Base-by-base conservation (phyloP, 2,888 invertebrate species). In the Altica lythri region DNA sequence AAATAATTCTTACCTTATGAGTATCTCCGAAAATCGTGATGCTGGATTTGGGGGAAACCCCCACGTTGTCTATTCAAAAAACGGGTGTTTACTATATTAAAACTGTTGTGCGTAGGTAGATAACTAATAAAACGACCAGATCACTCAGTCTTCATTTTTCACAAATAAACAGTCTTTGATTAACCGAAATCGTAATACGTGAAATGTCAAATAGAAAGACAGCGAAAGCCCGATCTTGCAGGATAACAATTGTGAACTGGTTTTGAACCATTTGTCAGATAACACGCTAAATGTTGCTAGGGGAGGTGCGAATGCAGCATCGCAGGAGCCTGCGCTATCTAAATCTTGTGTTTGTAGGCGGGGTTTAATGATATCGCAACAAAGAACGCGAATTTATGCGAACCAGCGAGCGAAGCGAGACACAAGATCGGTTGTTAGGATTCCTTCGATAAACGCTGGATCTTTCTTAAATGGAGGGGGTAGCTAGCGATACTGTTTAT, bases 1-100 rank as follows among this genome's bases (percentile, higher is more conserved):
- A n/a, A n/a, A n/a, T n/a, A n/a, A n/a, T n/a, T n/a, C 43, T 65
- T 72, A 77, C 77, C 74, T 77, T 77, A 67, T 77, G 77, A 62
- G 72, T 74, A 65, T 76, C 77, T 65, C 76, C 76, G 67, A 77
- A 77, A 75, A 77, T 77, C 75, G 77, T 77, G 77, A 72, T 75
- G 74, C 70, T 68, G 69, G 57, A 64, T 65, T 60, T 68, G 73
- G 75, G 75, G 75, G 67, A 61, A 53, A 60, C 68, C 70, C 71
- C 72, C 62, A 61, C 43, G 27, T 49, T 30, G 29, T 50, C 46
- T 46, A 37, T 17, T 22, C 44, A 32, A 54, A 59, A 57, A 53
- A 55, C 25, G 8, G n/a, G n/a, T n/a, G n/a, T n/a, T n/a, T n/a
- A n/a, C n/a, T n/a, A n/a, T n/a, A n/a, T n/a, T n/a, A n/a, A n/a